A percentile compares a stretch with the other conserved stretches of the same genome.
phyloP scores from a whole-genome alignment of 2,113 vertebrate genomes.

The Heptranchias perlo region DNA sequence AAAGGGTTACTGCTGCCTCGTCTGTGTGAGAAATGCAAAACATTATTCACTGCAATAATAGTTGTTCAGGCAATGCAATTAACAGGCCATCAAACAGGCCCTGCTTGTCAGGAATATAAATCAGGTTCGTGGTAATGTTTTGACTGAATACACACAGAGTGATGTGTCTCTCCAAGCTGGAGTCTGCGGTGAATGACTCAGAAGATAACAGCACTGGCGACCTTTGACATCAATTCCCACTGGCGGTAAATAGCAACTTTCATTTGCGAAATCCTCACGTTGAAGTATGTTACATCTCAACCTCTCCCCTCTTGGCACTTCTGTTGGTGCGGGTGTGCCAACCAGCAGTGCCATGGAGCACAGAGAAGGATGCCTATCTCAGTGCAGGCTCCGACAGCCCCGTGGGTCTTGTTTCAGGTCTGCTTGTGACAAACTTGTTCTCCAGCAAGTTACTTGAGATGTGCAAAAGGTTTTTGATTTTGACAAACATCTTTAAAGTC shows the following conservation, averaged over 20 bases:
- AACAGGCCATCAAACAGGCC: conserved; percentile 23
- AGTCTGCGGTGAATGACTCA: neutral
- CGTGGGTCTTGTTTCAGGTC: too few relatives aligned
- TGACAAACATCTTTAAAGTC: neutral
- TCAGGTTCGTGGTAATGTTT: conserved; percentile 31
- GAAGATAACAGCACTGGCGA: neutral
- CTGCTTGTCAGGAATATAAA: conserved; percentile 22
- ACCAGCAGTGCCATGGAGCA: neutral
- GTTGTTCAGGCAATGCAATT: conserved; percentile 34
- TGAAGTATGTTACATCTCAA: neutral
- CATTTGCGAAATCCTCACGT: neutral
- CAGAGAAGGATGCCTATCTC: neutral
- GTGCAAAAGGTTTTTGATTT: neutral
- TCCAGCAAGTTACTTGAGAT: neutral
- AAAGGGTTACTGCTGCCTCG: neutral
- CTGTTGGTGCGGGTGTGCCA: neutral
- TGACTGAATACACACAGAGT: conserved; percentile 20
- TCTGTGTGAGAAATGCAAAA: neutral
- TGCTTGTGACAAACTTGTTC: neutral
- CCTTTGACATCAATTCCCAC: conserved; percentile 15
- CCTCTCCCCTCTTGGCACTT: too few relatives aligned
- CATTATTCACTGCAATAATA: conserved; percentile 17
- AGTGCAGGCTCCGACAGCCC: neutral
- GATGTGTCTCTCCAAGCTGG: neutral
- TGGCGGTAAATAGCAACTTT: neutral